Base-by-base conservation (phyloP, 2,113 vertebrate genomes). In the Forbesichthys agassizii region DNA sequence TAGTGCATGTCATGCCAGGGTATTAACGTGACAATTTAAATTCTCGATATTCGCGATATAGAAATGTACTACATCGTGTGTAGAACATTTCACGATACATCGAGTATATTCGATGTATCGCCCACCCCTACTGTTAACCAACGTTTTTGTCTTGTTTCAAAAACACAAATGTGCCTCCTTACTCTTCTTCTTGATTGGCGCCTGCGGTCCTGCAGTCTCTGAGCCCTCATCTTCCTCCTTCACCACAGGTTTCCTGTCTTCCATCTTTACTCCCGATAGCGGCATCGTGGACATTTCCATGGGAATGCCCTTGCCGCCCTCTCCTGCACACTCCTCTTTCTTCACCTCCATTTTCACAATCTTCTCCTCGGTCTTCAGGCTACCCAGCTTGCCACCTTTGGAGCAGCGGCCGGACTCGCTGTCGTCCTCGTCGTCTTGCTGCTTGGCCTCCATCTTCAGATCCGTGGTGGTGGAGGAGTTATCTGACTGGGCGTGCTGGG, bases 131-230 rank as follows among this genome's bases (percentile, higher is more conserved):
- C 27, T 27, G 27, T 27, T 27, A 27, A 27, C 27, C 27, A 27
- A 27, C 27, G 27, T 27, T 27, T 27, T 27, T 27, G 27, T 27
- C 27, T 27, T 27, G 36, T 42, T 6, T 42, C 36, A 42, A 42
- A 42, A 42, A 42, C 36, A 52, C 11, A 0, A 1, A 48, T 33
- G 0, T 48, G 10, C 10, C 7, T 55, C 11, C 95, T 91, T 91
- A 98, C 97, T 96, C 86, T 99, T 99, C 86, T 94, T 97, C 89
- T 98, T 98, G 13, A 87, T 94, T 81, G 95, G 92, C 14, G 94
- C 92, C 11, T 96, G 95, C 46, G 93, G 85, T 46, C 88, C 83
- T 49, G 92, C 90, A 53, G 93, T 85, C 65, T 90, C 92, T 0
- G 95, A 92, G 53, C 88, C 84, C 52, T 96, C 95, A 69, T 98